Evolutionary conservation across 2,888 invertebrate species (phyloP).

Genomic region (Boloria euphrosyne): DNA sequence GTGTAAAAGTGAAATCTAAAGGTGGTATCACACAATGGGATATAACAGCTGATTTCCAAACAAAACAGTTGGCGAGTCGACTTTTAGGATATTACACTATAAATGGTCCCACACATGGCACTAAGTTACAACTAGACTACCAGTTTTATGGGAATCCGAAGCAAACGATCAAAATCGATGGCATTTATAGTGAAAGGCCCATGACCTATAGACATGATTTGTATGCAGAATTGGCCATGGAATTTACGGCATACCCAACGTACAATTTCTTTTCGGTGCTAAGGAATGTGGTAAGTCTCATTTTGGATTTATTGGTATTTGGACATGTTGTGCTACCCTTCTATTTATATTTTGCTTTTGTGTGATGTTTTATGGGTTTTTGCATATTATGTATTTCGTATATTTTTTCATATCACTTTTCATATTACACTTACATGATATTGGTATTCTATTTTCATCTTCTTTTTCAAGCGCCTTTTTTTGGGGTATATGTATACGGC

Average conservation of each 20-base stretch:
- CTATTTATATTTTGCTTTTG: slow-evolving; percentile 7
- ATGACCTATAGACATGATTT: slow-evolving; percentile 82
- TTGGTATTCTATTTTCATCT: too few species aligned
- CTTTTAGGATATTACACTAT: slow-evolving; percentile 87
- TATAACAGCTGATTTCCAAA: slow-evolving; percentile 88
- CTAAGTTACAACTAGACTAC: slow-evolving; percentile 85
- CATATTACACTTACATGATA: too few species aligned
- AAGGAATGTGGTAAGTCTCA: slow-evolving; percentile 83
- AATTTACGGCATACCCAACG: slow-evolving; percentile 89
- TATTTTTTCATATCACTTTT: neutral
- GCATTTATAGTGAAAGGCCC: slow-evolving; percentile 78
- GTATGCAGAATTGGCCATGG: slow-evolving; percentile 85
- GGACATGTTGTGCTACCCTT: slow-evolving; percentile 5
- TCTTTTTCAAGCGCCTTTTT: too few species aligned
- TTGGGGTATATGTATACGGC: too few species aligned
- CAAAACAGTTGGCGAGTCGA: slow-evolving; percentile 87
- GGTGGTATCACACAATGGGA: slow-evolving; percentile 89
- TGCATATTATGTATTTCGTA: neutral
- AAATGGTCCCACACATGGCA: slow-evolving; percentile 76
- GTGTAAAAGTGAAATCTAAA: slow-evolving; percentile 68
- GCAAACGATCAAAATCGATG: slow-evolving; percentile 79
- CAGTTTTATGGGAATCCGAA: slow-evolving; percentile 83
- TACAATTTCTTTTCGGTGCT: slow-evolving; percentile 86
- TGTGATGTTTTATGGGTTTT: neutral
- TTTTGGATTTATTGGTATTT: slow-evolving; percentile 22